phyloP scores from a whole-genome alignment of 2,113 vertebrate genomes.

The Gnathochromis pfefferi region DNA sequence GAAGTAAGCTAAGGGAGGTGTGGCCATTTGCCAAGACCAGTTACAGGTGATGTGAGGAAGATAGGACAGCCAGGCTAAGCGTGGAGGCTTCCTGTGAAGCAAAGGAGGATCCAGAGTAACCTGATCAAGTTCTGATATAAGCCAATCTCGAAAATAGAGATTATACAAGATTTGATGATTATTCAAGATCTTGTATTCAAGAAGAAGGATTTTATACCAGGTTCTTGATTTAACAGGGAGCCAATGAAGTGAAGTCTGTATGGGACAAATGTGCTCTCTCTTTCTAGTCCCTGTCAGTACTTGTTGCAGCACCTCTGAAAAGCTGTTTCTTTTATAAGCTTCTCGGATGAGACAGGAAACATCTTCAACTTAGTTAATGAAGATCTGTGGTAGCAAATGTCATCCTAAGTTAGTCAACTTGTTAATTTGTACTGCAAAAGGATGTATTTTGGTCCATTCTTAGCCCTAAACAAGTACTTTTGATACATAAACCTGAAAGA shows the following conservation, averaged over 20 bases:
- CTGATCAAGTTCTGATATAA: neutral
- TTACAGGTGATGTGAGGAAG: neutral
- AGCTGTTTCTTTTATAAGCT: rapidly evolving
- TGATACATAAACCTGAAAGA: neutral
- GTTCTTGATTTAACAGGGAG: neutral
- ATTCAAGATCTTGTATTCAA: neutral
- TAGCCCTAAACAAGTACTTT: neutral
- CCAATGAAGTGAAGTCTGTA: neutral
- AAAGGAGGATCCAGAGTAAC: rapidly evolving
- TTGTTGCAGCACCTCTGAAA: neutral
- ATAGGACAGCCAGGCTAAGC: neutral
- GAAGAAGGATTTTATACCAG: neutral
- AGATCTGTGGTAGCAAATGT: neutral
- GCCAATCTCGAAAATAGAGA: rapidly evolving
- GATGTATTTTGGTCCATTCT: neutral
- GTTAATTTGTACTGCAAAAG: rapidly evolving
- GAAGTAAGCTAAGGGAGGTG: neutral
- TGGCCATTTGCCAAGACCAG: neutral
- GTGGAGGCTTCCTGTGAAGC: neutral
- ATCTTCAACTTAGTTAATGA: neutral
- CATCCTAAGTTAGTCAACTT: neutral
- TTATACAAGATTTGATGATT: neutral
- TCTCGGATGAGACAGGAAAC: neutral
- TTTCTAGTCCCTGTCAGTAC: neutral
- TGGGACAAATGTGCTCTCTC: neutral